Base-by-base conservation (phyloP, 35 echinoderm and acorn worm genomes). In the Chiridota heheva region DNA sequence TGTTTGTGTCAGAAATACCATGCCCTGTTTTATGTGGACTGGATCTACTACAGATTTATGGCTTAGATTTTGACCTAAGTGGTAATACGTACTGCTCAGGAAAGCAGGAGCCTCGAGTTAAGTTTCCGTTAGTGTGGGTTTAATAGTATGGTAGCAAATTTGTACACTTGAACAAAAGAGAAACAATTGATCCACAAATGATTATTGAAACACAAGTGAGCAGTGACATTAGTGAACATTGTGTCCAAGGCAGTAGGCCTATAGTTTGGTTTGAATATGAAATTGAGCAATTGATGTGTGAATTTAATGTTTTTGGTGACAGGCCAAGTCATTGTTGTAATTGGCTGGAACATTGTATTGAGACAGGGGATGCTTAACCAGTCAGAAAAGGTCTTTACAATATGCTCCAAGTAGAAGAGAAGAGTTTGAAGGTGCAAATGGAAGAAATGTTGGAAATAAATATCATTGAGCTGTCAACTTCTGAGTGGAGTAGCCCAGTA, bases 231-330 rank as follows among this genome's bases (percentile, higher is more conserved):
- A n/a, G n/a, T n/a, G n/a, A n/a, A n/a, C n/a, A n/a, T n/a, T n/a
- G n/a, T n/a, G n/a, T n/a, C n/a, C n/a, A n/a, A n/a, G n/a, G n/a
- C n/a, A n/a, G n/a, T n/a, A n/a, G n/a, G n/a, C n/a, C n/a, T n/a
- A n/a, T n/a, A n/a, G n/a, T n/a, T n/a, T n/a, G n/a, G n/a, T n/a
- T n/a, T n/a, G n/a, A n/a, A n/a, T n/a, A n/a, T n/a, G n/a, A n/a
- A n/a, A n/a, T n/a, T n/a, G n/a, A n/a, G n/a, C n/a, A n/a, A n/a
- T n/a, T n/a, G n/a, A n/a, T n/a, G n/a, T n/a, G n/a, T n/a, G n/a
- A n/a, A n/a, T n/a, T n/a, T n/a, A 15, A 72, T 72, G 69, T 72
- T n/a, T 72, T 72, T 72, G 16, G 5, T 4, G 42, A 72, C 25
- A 45, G 2, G 1, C 69, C 69, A 44, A 44, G 69, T 1, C n/a